phyloP scores from a whole-genome alignment of 2,888 invertebrate genomes.

The Drosophila picticornis region DNA sequence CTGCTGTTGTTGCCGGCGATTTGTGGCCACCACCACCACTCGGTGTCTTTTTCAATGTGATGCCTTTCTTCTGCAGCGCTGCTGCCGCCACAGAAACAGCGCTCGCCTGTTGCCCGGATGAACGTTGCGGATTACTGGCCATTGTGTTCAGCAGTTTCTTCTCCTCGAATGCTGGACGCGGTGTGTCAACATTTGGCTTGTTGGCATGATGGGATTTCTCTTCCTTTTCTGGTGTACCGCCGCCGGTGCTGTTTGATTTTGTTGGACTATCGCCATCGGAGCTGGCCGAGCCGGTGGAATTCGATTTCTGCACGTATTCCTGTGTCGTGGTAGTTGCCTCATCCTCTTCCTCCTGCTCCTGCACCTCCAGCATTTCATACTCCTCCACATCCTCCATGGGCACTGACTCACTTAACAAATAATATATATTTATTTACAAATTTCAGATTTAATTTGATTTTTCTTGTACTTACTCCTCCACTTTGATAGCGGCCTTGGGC shows the following conservation, averaged over 20 bases:
- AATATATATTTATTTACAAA: not conserved
- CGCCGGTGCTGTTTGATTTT: constrained; percentile 71
- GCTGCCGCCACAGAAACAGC: constrained; percentile 65
- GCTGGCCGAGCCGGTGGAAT: constrained; percentile 69
- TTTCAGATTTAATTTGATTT: not conserved
- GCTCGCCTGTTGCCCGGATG: constrained; percentile 34
- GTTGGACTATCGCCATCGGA: constrained; percentile 82
- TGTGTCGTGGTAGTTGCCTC: constrained; percentile 31
- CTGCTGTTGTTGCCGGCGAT: constrained; percentile 2
- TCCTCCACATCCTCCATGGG: constrained; percentile 82
- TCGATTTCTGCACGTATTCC: constrained; percentile 46
- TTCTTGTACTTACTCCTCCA: constrained; percentile 77
- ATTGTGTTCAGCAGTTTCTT: constrained; percentile 70
- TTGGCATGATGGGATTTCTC: constrained; percentile 56
- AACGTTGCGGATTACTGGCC: constrained; percentile 57
- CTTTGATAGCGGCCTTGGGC: constrained; percentile 44
- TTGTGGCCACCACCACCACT: constrained; percentile 27
- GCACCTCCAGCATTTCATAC: constrained; percentile 84
- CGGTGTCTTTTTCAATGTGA: constrained; percentile 80
- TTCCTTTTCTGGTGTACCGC: constrained; percentile 80
- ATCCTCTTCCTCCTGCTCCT: constrained; percentile 83
- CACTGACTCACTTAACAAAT: constrained; percentile 61
- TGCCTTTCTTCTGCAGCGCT: constrained; percentile 82
- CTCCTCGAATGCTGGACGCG: constrained; percentile 66
- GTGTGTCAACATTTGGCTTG: constrained; percentile 56